Percentiles rank a stretch among this genome's conserved stretches.
These are phyloP conservation scores for Ciconia stormi DNA, from an alignment of 2,113 vertebrate species.

Conservation along the genomic window DNA sequence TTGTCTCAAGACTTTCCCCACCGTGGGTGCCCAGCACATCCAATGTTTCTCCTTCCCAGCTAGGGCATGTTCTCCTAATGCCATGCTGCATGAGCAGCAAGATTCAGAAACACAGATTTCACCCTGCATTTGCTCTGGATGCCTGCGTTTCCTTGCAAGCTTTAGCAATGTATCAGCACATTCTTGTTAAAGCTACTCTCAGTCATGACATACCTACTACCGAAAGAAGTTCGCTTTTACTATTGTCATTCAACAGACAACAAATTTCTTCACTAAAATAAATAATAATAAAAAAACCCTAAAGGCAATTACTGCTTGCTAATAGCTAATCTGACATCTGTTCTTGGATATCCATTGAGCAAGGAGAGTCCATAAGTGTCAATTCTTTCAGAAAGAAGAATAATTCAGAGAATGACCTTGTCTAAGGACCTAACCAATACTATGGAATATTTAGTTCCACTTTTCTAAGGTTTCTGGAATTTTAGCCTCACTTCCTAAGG, in stretches of 20 bases:
- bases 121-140: not conserved
- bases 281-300: not conserved
- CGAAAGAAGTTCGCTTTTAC: not conserved
- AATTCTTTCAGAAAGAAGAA: not conserved
- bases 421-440: not conserved
- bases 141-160: not conserved
- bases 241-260: not conserved
- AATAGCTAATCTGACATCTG: not conserved
- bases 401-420: not conserved
- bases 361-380: not conserved
- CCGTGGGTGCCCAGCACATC: not conserved
- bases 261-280: not conserved
- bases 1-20: not conserved
- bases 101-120: not conserved
- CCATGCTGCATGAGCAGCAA: not conserved
- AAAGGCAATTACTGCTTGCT: not conserved
- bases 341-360: not conserved
- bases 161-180: not conserved
- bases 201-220: not conserved
- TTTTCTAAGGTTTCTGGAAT: not conserved
- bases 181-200: not conserved
- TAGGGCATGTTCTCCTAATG: not conserved
- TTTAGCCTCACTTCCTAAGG: not conserved
- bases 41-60: not conserved
- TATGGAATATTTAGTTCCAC: not conserved